A percentile compares a stretch with the other conserved stretches of the same genome.
phyloP scores from a whole-genome alignment of 2,888 invertebrate genomes.

The Euzetes globulus region DNA sequence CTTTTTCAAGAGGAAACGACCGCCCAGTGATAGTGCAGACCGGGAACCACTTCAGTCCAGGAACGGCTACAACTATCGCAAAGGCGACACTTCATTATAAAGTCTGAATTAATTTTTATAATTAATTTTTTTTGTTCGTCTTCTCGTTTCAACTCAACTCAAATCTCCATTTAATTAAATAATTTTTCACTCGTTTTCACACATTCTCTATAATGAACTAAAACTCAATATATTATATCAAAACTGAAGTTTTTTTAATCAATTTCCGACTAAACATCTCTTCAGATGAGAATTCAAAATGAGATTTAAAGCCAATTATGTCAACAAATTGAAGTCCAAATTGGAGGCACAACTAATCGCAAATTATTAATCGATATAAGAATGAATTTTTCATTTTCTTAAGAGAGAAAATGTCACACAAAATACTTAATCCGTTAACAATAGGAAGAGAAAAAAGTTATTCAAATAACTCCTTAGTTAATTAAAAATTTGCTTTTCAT shows the following conservation, averaged over 20 bases:
- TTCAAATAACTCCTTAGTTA: too few species aligned
- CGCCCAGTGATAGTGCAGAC: slow-evolving; percentile 46
- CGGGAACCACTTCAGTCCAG: slow-evolving; percentile 35
- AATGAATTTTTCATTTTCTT: not conserved
- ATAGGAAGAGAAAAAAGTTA: too few species aligned
- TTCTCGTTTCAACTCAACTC: not conserved
- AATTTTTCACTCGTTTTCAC: too few species aligned
- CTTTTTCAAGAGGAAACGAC: slow-evolving; percentile 85
- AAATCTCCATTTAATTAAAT: not conserved
- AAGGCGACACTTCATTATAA: slow-evolving; percentile 25
- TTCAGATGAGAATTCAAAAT: too few species aligned
- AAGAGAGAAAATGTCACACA: not conserved
- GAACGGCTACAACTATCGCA: slow-evolving; percentile 17
- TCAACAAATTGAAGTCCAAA: too few species aligned
- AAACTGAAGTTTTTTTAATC: too few species aligned
- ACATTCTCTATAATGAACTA: too few species aligned
- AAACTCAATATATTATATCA: too few species aligned
- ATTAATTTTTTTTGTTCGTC: not conserved
- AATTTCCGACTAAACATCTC: too few species aligned
- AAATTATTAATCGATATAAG: not conserved
- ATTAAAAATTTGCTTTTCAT: too few species aligned
- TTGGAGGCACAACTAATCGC: not conserved
- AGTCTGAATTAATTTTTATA: not conserved
- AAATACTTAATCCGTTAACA: not conserved
- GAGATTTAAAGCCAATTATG: too few species aligned